Evolutionary conservation across 2,113 vertebrate species (phyloP).

Genomic region (Halcyon malimbica): DNA sequence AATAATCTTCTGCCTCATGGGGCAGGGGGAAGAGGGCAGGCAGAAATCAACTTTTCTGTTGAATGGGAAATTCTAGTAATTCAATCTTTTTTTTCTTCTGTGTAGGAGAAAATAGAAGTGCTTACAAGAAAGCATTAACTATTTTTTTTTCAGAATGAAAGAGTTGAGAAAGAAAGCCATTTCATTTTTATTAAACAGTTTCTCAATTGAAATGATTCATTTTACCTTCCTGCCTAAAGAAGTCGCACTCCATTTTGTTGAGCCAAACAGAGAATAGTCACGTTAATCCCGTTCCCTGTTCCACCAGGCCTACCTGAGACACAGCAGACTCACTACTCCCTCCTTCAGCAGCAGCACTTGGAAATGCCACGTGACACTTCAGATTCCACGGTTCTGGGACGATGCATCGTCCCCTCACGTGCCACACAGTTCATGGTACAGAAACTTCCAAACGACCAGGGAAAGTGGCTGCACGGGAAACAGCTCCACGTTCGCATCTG

Average conservation of each 20-base stretch:
- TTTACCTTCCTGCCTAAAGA: background rate
- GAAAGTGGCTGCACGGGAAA: background rate
- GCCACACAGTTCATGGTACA: background rate
- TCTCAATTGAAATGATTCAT: background rate
- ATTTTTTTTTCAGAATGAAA: background rate
- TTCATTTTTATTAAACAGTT: slow-evolving; percentile 39
- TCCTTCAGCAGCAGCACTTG: background rate
- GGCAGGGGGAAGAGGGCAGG: background rate
- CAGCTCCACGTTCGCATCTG: background rate
- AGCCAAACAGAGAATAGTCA: background rate
- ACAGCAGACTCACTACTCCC: background rate
- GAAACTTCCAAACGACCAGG: background rate
- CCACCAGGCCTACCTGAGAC: background rate
- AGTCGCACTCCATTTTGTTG: background rate
- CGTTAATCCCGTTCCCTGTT: background rate
- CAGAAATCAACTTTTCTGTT: slow-evolving; percentile 38
- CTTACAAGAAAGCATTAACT: slow-evolving; percentile 2
- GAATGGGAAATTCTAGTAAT: slow-evolving; percentile 42
- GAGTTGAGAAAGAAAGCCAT: background rate
- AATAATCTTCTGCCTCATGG: slow-evolving; percentile 31
- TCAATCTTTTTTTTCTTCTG: background rate
- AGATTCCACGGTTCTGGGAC: background rate
- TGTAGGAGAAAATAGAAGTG: slow-evolving; percentile 22
- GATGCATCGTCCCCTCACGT: background rate
- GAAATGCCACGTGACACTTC: background rate